Evolutionary conservation across 2,113 vertebrate species (phyloP).

Genomic region (Tricholaema leucomelas): DNA sequence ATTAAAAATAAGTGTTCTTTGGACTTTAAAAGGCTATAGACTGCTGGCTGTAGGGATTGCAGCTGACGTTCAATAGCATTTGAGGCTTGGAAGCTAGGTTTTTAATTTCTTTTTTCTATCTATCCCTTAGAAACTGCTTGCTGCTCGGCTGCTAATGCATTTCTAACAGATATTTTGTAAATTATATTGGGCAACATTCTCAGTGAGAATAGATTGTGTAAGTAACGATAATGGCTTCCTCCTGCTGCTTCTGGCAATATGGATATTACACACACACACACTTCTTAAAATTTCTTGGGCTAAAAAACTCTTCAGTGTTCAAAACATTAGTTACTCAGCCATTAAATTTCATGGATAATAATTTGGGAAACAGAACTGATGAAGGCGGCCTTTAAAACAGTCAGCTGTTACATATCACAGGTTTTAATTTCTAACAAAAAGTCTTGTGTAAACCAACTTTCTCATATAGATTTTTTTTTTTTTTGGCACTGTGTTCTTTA

Average conservation of each 20-base stretch:
- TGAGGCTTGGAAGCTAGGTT: slow-evolving; percentile 50
- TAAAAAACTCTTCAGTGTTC: background rate
- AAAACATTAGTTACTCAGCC: background rate
- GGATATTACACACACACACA: background rate
- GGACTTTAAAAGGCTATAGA: slow-evolving; percentile 76
- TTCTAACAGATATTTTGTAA: slow-evolving; percentile 79
- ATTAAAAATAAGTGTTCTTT: slow-evolving; percentile 61
- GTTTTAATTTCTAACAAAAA: background rate
- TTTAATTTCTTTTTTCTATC: slow-evolving; percentile 68
- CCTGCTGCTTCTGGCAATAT: slow-evolving; percentile 61
- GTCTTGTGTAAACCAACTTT: background rate
- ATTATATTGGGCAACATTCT: slow-evolving; percentile 80
- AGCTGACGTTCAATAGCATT: slow-evolving; percentile 57
- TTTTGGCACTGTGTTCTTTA: background rate
- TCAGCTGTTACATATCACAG: background rate
- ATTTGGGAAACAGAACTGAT: background rate
- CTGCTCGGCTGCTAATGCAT: slow-evolving; percentile 77
- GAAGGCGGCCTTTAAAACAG: background rate
- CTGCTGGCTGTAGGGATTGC: slow-evolving; percentile 65
- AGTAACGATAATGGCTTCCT: slow-evolving; percentile 69
- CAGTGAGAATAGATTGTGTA: slow-evolving; percentile 67
- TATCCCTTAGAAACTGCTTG: slow-evolving; percentile 65
- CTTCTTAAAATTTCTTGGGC: slow-evolving; percentile 22
- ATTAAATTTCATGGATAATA: background rate
- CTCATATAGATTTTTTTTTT: background rate